Percentiles rank a stretch among this genome's conserved stretches.
Evolutionary conservation across 2,888 invertebrate genomes (phyloP).

Genomic region (Zygaena filipendulae): DNA sequence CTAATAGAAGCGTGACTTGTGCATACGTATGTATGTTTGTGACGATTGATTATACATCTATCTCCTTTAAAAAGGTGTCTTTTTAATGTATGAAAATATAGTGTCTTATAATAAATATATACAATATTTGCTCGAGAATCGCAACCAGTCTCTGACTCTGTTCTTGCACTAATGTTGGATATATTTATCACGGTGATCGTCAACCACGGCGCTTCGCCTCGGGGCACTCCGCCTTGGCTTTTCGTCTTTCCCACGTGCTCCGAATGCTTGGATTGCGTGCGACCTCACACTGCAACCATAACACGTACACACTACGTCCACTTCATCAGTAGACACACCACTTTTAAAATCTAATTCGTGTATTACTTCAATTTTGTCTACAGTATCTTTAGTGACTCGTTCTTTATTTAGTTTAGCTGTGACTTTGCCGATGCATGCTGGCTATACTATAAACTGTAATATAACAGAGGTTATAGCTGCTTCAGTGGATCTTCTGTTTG

Average conservation of each 20-base stretch:
- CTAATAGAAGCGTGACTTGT: too few species aligned
- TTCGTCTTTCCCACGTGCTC: slow-evolving; percentile 61
- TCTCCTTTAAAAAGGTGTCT: too few species aligned
- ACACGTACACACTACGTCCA: slow-evolving; percentile 32
- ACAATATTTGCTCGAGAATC: too few species aligned
- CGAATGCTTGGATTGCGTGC: slow-evolving; percentile 65
- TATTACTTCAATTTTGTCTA: too few species aligned
- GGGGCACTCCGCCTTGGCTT: slow-evolving; percentile 49
- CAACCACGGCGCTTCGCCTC: slow-evolving; percentile 55
- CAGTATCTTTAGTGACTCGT: slow-evolving; percentile 23
- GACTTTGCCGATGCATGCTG: slow-evolving; percentile 24
- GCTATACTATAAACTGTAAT: slow-evolving; percentile 28
- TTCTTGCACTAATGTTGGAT: slow-evolving; percentile 49
- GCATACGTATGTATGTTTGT: too few species aligned
- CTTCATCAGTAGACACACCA: slow-evolving; percentile 32
- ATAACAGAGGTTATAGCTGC: slow-evolving; percentile 45
- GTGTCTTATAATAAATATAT: too few species aligned
- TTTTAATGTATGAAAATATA: too few species aligned
- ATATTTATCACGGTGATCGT: slow-evolving; percentile 64
- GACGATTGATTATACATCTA: too few species aligned
- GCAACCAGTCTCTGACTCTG: too few species aligned
- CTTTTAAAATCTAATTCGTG: too few species aligned
- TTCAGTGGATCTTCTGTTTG: slow-evolving; percentile 63
- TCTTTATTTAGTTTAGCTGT: slow-evolving; percentile 28
- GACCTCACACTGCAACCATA: slow-evolving; percentile 47